Evolutionary conservation across 2,113 vertebrate species (phyloP), one percentile per base, ranked within the genome.

Genomic region (Cinclus mexicanus): DNA sequence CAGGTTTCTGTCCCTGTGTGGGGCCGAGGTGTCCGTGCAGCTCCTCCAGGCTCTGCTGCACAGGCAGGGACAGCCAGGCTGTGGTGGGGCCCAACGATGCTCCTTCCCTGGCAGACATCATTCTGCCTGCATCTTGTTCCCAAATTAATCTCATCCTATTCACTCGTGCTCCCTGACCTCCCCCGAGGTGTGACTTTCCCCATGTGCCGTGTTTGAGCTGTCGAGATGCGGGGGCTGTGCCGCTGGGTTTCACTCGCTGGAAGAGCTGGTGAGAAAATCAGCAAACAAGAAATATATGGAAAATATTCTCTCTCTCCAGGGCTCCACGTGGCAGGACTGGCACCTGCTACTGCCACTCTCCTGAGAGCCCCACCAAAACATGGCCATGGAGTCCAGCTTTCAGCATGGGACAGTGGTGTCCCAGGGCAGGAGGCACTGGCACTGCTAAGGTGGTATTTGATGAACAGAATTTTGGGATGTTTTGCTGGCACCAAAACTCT

Each of bases 361-460:
- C 65, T 0, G 0, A 41, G 52, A 57, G 31, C 53, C 67, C 29
- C 16, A 35, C 50, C 3, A 44, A 33, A 75, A 25, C 0, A 0
- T 0, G 4, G 61, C 65, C 12, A 1, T 0, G 7, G 31, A 16
- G 3, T 5, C 8, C 31, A 56, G 47, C 23, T 25, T 24, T 22
- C 35, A 14, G 35, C 9, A 1, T 0, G 18, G 77, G 68, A 25
- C 42, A 0, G 1, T 12, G 64, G 24, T 31, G 46, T 31, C 52
- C 60, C 9, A 4, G 41, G 50, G 19, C 86, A 63, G 39, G 65
- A 55, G 75, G 24, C 39, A 1, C 2, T 20, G 24, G 37, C 29
- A n/a, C 37, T 49, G 24, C 21, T 7, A 7, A 35, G 68, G 39
- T 9, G 9, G 14, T 14, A 9, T 6, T 52, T 20, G 37, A 29